phyloP scores from a whole-genome alignment of 37 sponge, comb jelly and placozoan species.

The Eunapius fragilis region DNA sequence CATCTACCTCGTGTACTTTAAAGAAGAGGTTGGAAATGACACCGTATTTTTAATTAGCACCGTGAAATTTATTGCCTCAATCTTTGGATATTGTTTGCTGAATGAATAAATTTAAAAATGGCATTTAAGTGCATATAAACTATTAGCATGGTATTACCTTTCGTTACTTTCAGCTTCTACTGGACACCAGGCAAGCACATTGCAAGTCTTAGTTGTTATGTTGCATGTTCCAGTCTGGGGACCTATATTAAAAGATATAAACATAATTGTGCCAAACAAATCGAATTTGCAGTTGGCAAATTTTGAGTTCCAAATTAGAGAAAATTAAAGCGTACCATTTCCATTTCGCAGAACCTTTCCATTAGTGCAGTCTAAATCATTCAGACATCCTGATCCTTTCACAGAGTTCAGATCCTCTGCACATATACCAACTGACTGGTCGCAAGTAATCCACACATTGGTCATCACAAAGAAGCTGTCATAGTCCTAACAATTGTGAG shows the following conservation, averaged over 20 bases:
- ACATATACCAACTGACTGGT: constrained; percentile 42
- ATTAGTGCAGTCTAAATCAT: not conserved
- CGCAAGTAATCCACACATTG: constrained; percentile 29
- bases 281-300: too few relatives aligned
- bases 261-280: too few relatives aligned
- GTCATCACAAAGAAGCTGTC: constrained; percentile 49
- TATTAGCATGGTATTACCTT: not conserved
- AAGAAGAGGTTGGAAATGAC: constrained; percentile 37
- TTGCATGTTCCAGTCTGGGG: constrained; percentile 44
- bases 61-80: constrained; percentile 59
- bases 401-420: constrained; percentile 35
- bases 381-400: constrained; percentile 2
- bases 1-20: not conserved
- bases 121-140: not conserved
- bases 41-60: constrained; percentile 69
- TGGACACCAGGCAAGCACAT: constrained; percentile 56
- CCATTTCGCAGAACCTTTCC: not conserved
- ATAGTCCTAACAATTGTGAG: constrained; percentile 11
- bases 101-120: not conserved
- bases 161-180: constrained; percentile 33
- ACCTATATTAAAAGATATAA: constrained; percentile 15
- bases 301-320: too few relatives aligned
- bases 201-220: constrained; percentile 23
- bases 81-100: constrained; percentile 34
- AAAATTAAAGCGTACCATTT: not conserved